These are phyloP conservation scores for Chymomyza caudatula DNA, from an alignment of 2,888 invertebrate genomes.

Conservation along the genomic window DNA sequence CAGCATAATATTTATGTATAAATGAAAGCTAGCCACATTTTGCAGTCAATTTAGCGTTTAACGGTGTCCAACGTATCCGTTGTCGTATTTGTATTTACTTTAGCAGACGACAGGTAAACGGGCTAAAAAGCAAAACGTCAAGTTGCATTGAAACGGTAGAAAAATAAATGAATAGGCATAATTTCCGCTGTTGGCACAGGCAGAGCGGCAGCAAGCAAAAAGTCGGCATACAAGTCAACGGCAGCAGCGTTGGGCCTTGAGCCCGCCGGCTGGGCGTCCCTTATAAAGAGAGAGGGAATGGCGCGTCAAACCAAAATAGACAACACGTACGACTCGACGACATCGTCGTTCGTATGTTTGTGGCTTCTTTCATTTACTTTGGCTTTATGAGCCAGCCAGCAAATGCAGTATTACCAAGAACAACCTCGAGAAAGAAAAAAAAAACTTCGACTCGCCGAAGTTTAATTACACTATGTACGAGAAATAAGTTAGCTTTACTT, in stretches of 20 bases:
- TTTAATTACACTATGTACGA: no score
- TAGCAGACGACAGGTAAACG: slow-evolving; percentile 20
- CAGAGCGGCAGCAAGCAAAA: not conserved
- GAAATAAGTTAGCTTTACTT: no score
- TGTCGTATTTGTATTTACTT: not conserved
- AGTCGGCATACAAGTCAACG: not conserved
- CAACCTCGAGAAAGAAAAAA: no score
- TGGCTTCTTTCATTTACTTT: slow-evolving; percentile 50
- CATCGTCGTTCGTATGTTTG: slow-evolving; percentile 41
- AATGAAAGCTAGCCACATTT: slow-evolving; percentile 44
- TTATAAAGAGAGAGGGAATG: not conserved
- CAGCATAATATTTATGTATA: slow-evolving; percentile 16
- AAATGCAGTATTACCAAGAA: slow-evolving; percentile 1
- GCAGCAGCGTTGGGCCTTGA: not conserved
- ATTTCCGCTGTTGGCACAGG: slow-evolving; percentile 40
- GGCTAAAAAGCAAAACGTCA: slow-evolving; percentile 34
- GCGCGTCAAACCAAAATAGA: slow-evolving; percentile 8
- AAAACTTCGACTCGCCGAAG: no score
- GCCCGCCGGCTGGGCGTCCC: not conserved
- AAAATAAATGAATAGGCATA: slow-evolving; percentile 49
- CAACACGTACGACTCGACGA: slow-evolving; percentile 28
- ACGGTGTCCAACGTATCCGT: slow-evolving; percentile 37
- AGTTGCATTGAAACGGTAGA: slow-evolving; percentile 32
- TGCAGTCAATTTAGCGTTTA: slow-evolving; percentile 62
- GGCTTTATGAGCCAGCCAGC: not conserved